Evolutionary conservation across 1,140 invertebrate genomes (phyloP), one percentile per base, ranked within the genome.

Genomic region (Drosophila auraria): DNA sequence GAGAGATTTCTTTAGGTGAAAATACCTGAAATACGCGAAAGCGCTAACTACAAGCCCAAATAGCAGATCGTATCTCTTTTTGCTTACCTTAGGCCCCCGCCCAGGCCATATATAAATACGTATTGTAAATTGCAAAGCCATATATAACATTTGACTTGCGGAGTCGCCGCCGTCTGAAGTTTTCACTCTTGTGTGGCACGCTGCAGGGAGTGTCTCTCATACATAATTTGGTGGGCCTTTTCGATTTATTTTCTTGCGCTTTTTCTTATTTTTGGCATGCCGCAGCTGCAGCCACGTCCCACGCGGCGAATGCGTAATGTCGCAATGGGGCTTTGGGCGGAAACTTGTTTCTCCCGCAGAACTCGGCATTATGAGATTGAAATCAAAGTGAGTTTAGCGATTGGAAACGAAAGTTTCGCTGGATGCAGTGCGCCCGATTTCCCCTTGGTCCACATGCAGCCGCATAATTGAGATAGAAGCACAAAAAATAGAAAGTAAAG

Each of bases 401-500:
- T 80, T 70, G 70, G 59, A 66, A 69, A 74, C 27, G 77, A 64
- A 66, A 80, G 61, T 74, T 80, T 62, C 40, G 27, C 38, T 56
- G 25, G 30, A 14, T 36, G 38, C 8, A 58, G 42, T 30, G 36
- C 25, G 51, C 44, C 51, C 5, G 66, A 73, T 73, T 73, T 72
- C 66, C 70, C 45, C 36, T 38, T 38, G 38, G n/a, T 60, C 44
- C 68, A 66, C 62, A 69, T 65, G 36, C 79, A 61, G 44, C 56
- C 50, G 38, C 63, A 70, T 83, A 79, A 83, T 82, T 78, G 64
- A 68, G 69, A 40, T 72, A 78, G 58, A 62, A 68, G 51, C 79
- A 30, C 27, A 87, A 87, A 87, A 87, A 78, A 80, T 82, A 89
- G 84, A 89, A 89, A 89, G 84, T 90, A 70, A 90, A 89, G 66